Conservation (phyloP, 2,113 vertebrate genomes). For the Phodopus roborovskii region DNA sequence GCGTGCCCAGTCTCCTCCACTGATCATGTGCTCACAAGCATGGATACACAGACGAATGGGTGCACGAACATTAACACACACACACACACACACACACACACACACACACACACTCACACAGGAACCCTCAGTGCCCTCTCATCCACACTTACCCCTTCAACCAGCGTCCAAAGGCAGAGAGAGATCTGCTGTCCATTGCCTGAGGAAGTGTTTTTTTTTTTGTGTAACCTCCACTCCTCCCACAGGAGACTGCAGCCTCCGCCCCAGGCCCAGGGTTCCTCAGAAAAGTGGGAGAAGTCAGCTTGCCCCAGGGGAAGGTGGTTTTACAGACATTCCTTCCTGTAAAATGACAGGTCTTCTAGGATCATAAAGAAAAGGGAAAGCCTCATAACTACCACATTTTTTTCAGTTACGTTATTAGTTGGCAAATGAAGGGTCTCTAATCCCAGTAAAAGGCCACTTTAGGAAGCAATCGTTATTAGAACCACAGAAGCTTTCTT, state of each 20-base stretch:
- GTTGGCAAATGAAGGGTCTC: not conserved
- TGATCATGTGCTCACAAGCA: no score
- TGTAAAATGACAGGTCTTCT: not conserved
- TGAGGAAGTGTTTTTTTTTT: not conserved
- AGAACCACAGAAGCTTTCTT: not conserved
- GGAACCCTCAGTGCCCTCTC: not conserved
- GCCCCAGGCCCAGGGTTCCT: not conserved
- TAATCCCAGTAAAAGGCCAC: not conserved
- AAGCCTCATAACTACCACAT: not conserved
- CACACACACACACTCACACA: not conserved
- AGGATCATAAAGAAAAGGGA: not conserved
- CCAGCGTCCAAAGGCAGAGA: not conserved
- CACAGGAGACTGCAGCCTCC: not conserved
- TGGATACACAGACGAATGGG: not conserved
- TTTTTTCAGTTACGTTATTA: conserved; percentile 6
- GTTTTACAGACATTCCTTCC: not conserved
- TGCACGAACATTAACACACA: not conserved
- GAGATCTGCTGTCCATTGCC: not conserved
- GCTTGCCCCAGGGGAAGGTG: not conserved
- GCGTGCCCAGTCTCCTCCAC: not conserved
- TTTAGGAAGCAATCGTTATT: not conserved
- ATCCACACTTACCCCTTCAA: conserved; percentile 40
- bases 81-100: not conserved
- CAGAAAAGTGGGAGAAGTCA: not conserved
- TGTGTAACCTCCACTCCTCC: not conserved